Conservation (phyloP, 2,113 vertebrate species). For the Channa maculata region DNA sequence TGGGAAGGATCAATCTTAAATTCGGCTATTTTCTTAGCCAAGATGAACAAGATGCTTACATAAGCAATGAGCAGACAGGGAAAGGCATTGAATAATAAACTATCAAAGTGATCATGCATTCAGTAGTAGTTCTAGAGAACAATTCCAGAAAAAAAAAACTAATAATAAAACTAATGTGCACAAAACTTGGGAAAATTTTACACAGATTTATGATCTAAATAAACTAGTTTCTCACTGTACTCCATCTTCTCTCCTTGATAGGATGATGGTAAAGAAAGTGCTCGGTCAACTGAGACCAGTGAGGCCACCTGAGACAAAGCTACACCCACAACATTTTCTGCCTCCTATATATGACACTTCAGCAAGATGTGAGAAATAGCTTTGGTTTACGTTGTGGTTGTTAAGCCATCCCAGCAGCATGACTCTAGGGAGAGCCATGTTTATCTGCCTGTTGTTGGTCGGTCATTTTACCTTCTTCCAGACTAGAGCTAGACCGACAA, state of each 20-base stretch:
- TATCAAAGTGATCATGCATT: conserved; percentile 11
- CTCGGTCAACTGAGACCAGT: conserved; percentile 24
- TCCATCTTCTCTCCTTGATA: conserved; percentile 14
- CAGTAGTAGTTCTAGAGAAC: not conserved
- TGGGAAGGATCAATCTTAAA: conserved; percentile 47
- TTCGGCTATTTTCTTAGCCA: conserved; percentile 37
- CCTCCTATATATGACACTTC: too few relatives aligned
- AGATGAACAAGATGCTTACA: conserved; percentile 32
- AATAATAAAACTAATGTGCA: not conserved
- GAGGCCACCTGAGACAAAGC: not conserved
- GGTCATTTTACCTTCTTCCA: too few relatives aligned
- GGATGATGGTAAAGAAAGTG: conserved; percentile 28
- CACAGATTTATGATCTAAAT: conserved; percentile 21
- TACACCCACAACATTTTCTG: not conserved
- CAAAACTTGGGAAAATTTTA: not conserved
- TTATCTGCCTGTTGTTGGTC: too few relatives aligned
- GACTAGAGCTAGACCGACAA: too few relatives aligned
- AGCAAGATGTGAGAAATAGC: not conserved
- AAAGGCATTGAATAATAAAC: conserved; percentile 32
- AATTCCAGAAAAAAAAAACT: not conserved
- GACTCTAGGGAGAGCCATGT: too few relatives aligned
- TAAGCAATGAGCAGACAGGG: conserved; percentile 17
- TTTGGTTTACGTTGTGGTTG: not conserved
- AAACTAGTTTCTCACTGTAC: conserved; percentile 25
- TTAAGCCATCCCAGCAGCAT: too few relatives aligned